phyloP scores from a whole-genome alignment of 1,140 invertebrate species.

The Uloborus diversus region DNA sequence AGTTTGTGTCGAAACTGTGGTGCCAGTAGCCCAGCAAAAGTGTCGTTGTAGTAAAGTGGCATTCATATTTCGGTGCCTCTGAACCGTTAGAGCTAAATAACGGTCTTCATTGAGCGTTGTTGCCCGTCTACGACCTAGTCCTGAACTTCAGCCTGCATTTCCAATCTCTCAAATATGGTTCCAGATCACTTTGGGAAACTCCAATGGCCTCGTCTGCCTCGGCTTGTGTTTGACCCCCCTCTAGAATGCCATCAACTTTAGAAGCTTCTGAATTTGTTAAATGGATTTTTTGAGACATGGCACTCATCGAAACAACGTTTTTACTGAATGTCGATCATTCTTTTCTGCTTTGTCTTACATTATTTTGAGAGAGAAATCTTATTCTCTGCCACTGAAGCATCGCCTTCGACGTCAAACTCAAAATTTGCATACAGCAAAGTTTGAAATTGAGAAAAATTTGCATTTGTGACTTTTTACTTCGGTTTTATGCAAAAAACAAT shows the following conservation, averaged over 20 bases:
- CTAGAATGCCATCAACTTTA: neutral
- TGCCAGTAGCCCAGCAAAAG: neutral
- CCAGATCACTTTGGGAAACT: neutral
- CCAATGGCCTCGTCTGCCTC: neutral
- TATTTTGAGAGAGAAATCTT: neutral
- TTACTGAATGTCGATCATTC: conserved; percentile 7
- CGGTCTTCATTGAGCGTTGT: neutral
- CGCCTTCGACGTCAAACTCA: neutral
- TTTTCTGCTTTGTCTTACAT: neutral
- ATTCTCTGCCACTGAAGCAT: neutral
- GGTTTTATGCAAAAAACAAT: neutral
- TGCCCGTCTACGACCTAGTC: neutral
- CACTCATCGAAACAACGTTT: neutral
- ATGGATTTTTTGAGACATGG: neutral
- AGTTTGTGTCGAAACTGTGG: neutral
- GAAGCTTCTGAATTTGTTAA: neutral
- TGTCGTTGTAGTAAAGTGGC: neutral
- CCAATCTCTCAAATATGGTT: neutral
- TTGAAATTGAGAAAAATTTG: neutral
- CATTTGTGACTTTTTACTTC: neutral
- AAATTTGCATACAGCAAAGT: neutral
- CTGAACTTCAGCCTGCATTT: neutral
- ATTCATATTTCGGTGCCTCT: neutral
- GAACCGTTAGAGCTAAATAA: neutral
- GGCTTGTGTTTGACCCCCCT: conserved; percentile 4